Evolutionary conservation across 2,888 invertebrate genomes (phyloP), one percentile per base, ranked within the genome.

Genomic region (Orthosia incerta): DNA sequence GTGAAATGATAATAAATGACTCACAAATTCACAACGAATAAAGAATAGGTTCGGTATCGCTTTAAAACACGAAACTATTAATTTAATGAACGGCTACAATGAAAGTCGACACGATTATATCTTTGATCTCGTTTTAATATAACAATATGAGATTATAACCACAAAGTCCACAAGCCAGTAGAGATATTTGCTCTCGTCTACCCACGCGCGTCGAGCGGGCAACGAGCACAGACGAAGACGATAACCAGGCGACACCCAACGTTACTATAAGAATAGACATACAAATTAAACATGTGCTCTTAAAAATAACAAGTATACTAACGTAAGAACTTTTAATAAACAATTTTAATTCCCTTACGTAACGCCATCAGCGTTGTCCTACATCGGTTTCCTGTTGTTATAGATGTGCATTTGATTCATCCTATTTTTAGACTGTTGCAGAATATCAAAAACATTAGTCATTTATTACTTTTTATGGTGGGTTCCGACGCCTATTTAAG

Each of bases 361-460:
- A 71, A 78, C 62, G 48, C 59, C 68, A 64, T 63, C 61, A 65
- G 61, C 60, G 66, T 61, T 75, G 85, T 82, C 85, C 83, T 82
- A 85, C 73, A 79, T 82, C 13, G 31, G 68, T 71, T 82, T 83
- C 83, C 83, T 82, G 85, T 73, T 71, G 59, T 68, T 66, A 62
- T 68, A 73, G 51, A 72, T 70, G 67, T 82, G 71, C 66, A 78
- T 82, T 84, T 74, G 55, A 65, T 71, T 62, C 56, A 74, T 71
- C 20, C 75, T 83, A 85, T 83, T 85, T 85, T 74, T 82, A 85
- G 73, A 60, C 11, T 69, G 82, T 78, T 69, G 69, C 69, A 69
- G 66, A 75, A 74, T 73, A 71, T 55, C 20, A 66, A 69, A 66
- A 39, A 26, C 55, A 68, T 75, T 72, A 64, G 39, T 7, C 39